These are phyloP conservation scores for Pachydiplax longipennis DNA, from an alignment of 2,888 invertebrate genomes.

Conservation along the genomic window DNA sequence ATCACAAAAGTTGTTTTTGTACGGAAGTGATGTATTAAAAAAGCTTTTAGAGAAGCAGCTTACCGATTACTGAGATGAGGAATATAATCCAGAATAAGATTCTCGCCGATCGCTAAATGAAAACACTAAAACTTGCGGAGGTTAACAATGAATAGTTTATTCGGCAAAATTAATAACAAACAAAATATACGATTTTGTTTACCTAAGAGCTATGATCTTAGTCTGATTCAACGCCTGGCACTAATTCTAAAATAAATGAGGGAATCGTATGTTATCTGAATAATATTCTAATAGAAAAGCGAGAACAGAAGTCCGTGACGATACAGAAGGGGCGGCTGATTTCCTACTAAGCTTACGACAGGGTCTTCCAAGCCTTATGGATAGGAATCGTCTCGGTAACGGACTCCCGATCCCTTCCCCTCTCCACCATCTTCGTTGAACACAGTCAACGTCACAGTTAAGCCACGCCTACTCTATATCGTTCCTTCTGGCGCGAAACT, in stretches of 20 bases:
- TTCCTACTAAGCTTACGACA: not conserved
- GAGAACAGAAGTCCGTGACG: not conserved
- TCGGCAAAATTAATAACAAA: not conserved
- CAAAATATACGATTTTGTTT: not conserved
- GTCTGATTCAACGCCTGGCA: not conserved
- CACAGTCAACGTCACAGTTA: too few relatives aligned
- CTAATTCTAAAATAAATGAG: not conserved
- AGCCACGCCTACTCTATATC: too few relatives aligned
- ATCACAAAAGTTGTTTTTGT: not conserved
- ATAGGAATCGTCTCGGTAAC: too few relatives aligned
- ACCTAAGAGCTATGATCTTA: not conserved
- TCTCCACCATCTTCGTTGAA: too few relatives aligned
- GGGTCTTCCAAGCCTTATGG: too few relatives aligned
- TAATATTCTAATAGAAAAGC: not conserved
- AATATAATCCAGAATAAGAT: not conserved
- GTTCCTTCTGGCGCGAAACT: too few relatives aligned
- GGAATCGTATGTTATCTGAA: not conserved
- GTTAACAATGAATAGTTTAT: not conserved
- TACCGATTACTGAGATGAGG: not conserved
- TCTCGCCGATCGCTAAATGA: not conserved
- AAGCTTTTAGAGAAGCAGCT: not conserved
- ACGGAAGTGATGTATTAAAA: not conserved
- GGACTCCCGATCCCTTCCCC: too few relatives aligned
- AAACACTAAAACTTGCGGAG: not conserved
- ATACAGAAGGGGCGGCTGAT: not conserved